Evolutionary conservation across 92 coral and sea anemone species (phyloP).

Genomic region (Parazoanthus atlanticus): DNA sequence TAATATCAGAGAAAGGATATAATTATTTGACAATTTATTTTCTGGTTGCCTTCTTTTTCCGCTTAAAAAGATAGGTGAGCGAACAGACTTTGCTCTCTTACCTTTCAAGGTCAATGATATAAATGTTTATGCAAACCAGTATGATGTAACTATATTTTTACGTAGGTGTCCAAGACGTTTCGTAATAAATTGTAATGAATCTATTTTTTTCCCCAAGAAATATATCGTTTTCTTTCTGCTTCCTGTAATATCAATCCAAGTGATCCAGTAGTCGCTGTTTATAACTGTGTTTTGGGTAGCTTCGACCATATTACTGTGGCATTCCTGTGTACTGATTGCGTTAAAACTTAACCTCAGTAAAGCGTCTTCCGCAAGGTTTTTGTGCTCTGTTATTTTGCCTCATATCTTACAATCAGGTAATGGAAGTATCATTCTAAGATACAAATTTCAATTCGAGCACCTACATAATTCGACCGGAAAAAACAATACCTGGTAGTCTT

Average conservation of each 20-base stretch:
- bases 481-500: neutral
- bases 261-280: neutral
- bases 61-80: neutral
- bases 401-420: too few relatives aligned
- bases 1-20: neutral
- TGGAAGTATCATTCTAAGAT: too few relatives aligned
- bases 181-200: neutral
- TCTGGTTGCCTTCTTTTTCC: neutral
- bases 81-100: conserved; percentile 3
- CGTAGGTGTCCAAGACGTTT: neutral
- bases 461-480: neutral
- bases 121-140: neutral
- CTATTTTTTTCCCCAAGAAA: neutral
- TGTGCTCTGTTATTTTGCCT: neutral
- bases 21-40: neutral
- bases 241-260: neutral
- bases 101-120: neutral
- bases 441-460: neutral
- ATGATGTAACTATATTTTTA: neutral
- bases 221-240: neutral
- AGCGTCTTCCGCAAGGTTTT: neutral
- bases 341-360: too few relatives aligned
- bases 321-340: too few relatives aligned
- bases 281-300: neutral
- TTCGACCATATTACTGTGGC: neutral